Evolutionary conservation across 2,113 vertebrate genomes (phyloP).

Genomic region (Ellobius talpinus): DNA sequence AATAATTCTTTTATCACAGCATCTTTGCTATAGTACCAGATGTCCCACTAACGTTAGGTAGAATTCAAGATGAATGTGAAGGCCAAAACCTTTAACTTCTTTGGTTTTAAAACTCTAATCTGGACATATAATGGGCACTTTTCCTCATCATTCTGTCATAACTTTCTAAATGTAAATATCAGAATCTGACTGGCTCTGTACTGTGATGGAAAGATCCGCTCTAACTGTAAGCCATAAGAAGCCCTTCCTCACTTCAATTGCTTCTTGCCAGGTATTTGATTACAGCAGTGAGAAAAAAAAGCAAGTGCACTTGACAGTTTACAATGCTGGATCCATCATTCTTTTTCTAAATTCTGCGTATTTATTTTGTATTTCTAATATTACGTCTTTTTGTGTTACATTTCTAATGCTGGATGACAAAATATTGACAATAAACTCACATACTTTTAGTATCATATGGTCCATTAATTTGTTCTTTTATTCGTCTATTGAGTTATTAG

Average conservation of each 20-base stretch:
- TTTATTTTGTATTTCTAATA: background rate
- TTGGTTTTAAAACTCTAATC: background rate
- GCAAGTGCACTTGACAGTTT: too few species aligned
- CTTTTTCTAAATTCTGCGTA: background rate
- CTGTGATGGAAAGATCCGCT: too few species aligned
- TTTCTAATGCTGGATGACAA: background rate
- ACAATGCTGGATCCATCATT: background rate
- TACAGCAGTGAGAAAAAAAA: background rate
- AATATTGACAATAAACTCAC: background rate
- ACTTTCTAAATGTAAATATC: background rate
- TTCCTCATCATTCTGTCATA: background rate
- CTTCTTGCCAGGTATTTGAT: background rate
- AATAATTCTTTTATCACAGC: background rate
- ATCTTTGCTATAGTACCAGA: rapidly evolving
- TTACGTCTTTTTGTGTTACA: background rate
- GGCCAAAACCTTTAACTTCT: background rate
- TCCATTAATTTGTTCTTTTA: background rate
- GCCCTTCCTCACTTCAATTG: background rate
- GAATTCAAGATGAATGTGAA: background rate
- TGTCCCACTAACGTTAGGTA: background rate
- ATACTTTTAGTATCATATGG: background rate
- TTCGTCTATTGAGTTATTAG: background rate
- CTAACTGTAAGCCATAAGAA: background rate
- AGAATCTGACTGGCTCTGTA: background rate
- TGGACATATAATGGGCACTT: background rate